Base-by-base conservation (phyloP, 2,797 vertebrate genomes). In the Sciurus carolinensis region DNA sequence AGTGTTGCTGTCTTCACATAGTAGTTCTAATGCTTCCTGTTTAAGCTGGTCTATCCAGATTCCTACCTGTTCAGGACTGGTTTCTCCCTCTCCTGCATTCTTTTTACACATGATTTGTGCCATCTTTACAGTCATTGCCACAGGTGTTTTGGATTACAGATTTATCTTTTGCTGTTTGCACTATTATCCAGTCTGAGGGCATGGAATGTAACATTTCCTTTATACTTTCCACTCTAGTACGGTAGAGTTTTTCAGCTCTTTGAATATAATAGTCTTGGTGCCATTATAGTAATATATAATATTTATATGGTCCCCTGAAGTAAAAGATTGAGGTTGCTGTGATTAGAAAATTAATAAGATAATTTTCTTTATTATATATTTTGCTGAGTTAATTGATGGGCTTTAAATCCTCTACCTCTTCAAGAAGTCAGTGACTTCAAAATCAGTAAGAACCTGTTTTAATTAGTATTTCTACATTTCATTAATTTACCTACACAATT, bases 391-490 rank as follows among this genome's bases (percentile, higher is more conserved):
- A 91, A 64, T 67, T 33, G 18, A 39, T 67, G 6, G 54, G 66
- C 72, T 89, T 89, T 66, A 84, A 80, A 42, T 72, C 90, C 50
- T 96, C 20, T 5, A 90, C 18, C 28, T 76, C 10, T 86, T 66
- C 80, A 33, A 82, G 42, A 95, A 81, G 13, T 64, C 6, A 64
- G 15, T 72, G 71, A 90, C 33, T 93, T 88, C 59, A 80, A 83
- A 84, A 50, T 79, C 52, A 92, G 7, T 80, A 71, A 93, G 52
- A 94, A 80, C 7, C 7, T 90, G 64, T 79, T 96, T 92, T 76
- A 75, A 90, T 90, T 39, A 84, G 15, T 50, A 47, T 94, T 87
- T 66, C 1, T 90, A 9, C 33, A 79, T 93, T 96, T 91, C n/a
- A 72, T 82, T 81, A 50, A 90, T 86, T 95, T 66, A 85, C 18